Percentiles rank a stretch among this genome's conserved stretches.
These are phyloP conservation scores for Platichthys flesus DNA, from an alignment of 2,113 vertebrate genomes.

Conservation along the genomic window DNA sequence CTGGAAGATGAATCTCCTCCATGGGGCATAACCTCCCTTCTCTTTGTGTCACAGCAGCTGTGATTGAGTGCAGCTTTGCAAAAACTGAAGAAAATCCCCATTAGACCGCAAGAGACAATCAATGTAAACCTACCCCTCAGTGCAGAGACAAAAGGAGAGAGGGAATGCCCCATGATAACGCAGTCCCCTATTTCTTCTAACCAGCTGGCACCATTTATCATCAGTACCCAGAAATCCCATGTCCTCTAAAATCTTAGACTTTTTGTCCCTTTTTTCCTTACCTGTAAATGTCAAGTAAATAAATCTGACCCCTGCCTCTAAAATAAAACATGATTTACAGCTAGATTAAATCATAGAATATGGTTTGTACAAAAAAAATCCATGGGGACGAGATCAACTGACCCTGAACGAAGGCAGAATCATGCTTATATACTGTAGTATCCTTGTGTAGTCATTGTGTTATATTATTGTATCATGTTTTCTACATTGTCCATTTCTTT, in stretches of 20 bases:
- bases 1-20: slow-evolving; percentile 42
- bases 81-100: slow-evolving; percentile 55
- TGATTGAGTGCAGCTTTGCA: slow-evolving; percentile 48
- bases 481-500: no score
- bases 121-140: slow-evolving; percentile 28
- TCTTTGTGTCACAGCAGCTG: slow-evolving; percentile 20
- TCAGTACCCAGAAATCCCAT: neutral
- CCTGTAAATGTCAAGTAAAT: slow-evolving; percentile 12
- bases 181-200: neutral
- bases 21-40: slow-evolving; percentile 29
- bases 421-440: no score
- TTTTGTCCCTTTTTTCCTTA: neutral
- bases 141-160: slow-evolving; percentile 40
- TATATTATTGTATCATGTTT: no score
- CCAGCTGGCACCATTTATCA: slow-evolving; percentile 23
- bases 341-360: neutral
- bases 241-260: neutral
- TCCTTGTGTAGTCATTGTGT: no score
- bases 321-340: no score
- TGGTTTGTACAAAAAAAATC: neutral
- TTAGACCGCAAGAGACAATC: slow-evolving; percentile 44
- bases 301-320: neutral
- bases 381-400: no score
- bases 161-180: slow-evolving; percentile 16
- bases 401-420: no score